phyloP scores from a whole-genome alignment of 2,113 vertebrate genomes.

The Zeus faber region DNA sequence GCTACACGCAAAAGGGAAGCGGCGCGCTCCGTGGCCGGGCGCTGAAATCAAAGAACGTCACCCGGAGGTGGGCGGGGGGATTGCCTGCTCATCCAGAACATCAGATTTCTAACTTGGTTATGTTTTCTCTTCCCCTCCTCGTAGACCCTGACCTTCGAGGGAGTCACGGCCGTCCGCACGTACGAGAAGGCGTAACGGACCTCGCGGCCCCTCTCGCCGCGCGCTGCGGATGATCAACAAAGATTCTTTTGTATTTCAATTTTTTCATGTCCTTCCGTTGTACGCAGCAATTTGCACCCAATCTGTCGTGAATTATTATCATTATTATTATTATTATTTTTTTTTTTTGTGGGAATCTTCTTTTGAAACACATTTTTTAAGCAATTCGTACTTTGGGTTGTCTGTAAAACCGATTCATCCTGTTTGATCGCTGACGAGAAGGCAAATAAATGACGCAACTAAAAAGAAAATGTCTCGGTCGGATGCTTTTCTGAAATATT shows the following conservation, averaged over 20 bases:
- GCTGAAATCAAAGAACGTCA: too few species aligned
- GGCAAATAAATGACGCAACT: too few species aligned
- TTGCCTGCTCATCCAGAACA: not conserved
- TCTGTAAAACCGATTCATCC: too few species aligned
- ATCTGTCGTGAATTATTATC: too few species aligned
- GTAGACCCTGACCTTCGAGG: slow-evolving; percentile 88
- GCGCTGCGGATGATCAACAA: slow-evolving; percentile 21
- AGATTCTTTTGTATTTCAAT: slow-evolving; percentile 22
- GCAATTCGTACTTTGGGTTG: too few species aligned
- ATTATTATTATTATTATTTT: slow-evolving; percentile 26
- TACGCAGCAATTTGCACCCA: slow-evolving; percentile 41
- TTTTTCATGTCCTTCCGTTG: slow-evolving; percentile 29
- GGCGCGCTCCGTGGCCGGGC: not conserved
- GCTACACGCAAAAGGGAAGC: not conserved
- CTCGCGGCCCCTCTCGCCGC: slow-evolving; percentile 16
- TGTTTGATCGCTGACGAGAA: too few species aligned
- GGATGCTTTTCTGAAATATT: too few species aligned
- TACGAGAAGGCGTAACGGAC: slow-evolving; percentile 90
- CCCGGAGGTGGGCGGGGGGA: not conserved
- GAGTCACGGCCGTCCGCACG: slow-evolving; percentile 86
- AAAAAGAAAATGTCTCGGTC: too few species aligned
- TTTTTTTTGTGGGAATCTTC: slow-evolving; percentile 31
- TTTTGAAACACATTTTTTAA: not conserved
- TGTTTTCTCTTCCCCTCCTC: slow-evolving; percentile 54
- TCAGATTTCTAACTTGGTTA: too few species aligned